A percentile compares a stretch with the other conserved stretches of the same genome.
Evolutionary conservation across 2,113 vertebrate genomes (phyloP).

Genomic region (Rattus rattus): DNA sequence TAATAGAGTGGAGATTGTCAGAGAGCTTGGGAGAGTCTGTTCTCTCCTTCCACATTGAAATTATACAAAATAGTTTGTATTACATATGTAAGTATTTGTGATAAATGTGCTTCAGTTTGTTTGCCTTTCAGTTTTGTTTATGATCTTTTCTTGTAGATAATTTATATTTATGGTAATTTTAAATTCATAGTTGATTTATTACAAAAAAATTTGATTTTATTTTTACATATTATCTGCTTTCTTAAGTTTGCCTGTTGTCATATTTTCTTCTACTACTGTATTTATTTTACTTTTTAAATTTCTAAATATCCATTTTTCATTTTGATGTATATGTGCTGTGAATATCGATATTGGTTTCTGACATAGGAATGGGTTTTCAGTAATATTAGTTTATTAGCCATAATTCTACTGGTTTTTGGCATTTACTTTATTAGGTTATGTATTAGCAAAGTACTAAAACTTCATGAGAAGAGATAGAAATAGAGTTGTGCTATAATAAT

Average conservation of each 20-base stretch:
- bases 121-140: conserved; percentile 46
- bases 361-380: background rate
- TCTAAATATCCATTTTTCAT: conserved; percentile 12
- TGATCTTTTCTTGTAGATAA: conserved; percentile 21
- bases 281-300: conserved; percentile 1
- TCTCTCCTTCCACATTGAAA: background rate
- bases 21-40: background rate
- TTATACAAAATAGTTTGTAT: background rate
- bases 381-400: background rate
- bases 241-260: conserved; percentile 1
- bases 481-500: background rate
- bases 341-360: conserved; percentile 20
- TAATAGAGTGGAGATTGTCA: background rate
- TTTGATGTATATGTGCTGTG: conserved; percentile 33
- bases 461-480: conserved; percentile 41
- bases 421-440: conserved; percentile 15
- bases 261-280: conserved; percentile 1
- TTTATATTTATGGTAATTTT: conserved; percentile 41
- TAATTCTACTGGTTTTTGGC: background rate
- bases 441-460: conserved; percentile 45
- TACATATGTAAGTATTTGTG: conserved; percentile 28
- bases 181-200: conserved; percentile 20
- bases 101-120: background rate
- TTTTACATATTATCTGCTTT: conserved; percentile 26
- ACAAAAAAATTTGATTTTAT: conserved; percentile 15